Conservation (phyloP, 2,113 vertebrate species). For the Sinocyclocheilus rhinocerous region DNA sequence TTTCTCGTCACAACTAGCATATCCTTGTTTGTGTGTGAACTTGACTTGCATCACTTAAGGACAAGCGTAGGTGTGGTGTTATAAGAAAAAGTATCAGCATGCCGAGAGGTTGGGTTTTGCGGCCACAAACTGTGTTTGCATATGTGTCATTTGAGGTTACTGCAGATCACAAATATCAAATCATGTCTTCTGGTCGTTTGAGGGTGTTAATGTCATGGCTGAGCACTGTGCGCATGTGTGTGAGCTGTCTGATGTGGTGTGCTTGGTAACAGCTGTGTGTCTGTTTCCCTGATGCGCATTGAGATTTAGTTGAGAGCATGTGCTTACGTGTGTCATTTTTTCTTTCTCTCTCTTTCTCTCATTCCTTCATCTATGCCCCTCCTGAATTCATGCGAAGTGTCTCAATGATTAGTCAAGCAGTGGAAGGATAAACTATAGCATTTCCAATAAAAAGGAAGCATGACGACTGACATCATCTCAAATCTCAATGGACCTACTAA, state of each 20-base stretch:
- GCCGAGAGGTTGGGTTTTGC: slow-evolving; percentile 22
- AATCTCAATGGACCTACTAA: background rate
- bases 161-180: slow-evolving; percentile 31
- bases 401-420: slow-evolving; percentile 14
- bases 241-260: slow-evolving; percentile 40
- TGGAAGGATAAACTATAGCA: no score
- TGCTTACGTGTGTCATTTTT: slow-evolving; percentile 8
- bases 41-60: background rate
- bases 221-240: background rate
- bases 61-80: background rate
- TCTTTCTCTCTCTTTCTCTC: background rate
- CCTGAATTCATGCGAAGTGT: background rate
- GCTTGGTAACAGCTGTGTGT: slow-evolving; percentile 56
- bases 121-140: slow-evolving; percentile 10
- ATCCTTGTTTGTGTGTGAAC: background rate
- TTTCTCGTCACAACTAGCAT: background rate
- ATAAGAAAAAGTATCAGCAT: slow-evolving; percentile 5
- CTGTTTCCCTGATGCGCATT: background rate
- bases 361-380: background rate
- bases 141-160: slow-evolving; percentile 24
- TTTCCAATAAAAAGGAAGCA: no score
- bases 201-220: slow-evolving; percentile 1
- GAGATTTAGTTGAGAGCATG: background rate
- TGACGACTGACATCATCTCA: no score
- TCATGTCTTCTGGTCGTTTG: slow-evolving; percentile 25